Evolutionary conservation across 2,888 invertebrate species (phyloP).

Genomic region (Empis stercorea): DNA sequence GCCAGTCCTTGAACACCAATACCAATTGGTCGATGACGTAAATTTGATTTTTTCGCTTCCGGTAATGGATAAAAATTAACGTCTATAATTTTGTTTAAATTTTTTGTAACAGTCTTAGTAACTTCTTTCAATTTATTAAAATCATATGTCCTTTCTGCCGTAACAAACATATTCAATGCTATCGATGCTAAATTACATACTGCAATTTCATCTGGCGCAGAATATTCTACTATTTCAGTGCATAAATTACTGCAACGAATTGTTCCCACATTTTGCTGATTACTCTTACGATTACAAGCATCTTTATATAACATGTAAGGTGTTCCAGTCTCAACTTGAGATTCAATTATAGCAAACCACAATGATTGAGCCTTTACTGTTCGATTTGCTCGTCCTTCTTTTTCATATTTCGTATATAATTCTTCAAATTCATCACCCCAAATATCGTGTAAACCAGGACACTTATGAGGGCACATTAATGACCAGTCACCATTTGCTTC

Average conservation of each 20-base stretch:
- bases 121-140: slow-evolving; percentile 77
- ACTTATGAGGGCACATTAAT: slow-evolving; percentile 92
- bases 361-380: slow-evolving; percentile 70
- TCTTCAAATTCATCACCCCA: slow-evolving; percentile 93
- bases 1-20: slow-evolving; percentile 97
- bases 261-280: slow-evolving; percentile 96
- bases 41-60: slow-evolving; percentile 79
- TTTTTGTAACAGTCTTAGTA: slow-evolving; percentile 75
- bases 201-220: slow-evolving; percentile 82
- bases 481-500: slow-evolving; percentile 79
- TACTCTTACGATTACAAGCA: slow-evolving; percentile 91
- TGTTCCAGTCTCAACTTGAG: slow-evolving; percentile 95
- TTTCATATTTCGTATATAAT: slow-evolving; percentile 77
- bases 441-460: slow-evolving; percentile 77
- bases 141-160: slow-evolving; percentile 64
- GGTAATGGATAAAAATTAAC: slow-evolving; percentile 89
- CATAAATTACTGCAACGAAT: slow-evolving; percentile 97
- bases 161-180: slow-evolving; percentile 89
- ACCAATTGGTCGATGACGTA: slow-evolving; percentile 71
- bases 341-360: slow-evolving; percentile 88
- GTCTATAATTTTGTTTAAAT: slow-evolving; percentile 95
- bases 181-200: slow-evolving; percentile 97
- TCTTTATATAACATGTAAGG: slow-evolving; percentile 98
- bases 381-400: slow-evolving; percentile 55
- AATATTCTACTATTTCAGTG: slow-evolving; percentile 95